phyloP scores from a whole-genome alignment of 2,113 vertebrate genomes.

The Sterna hirundo region DNA sequence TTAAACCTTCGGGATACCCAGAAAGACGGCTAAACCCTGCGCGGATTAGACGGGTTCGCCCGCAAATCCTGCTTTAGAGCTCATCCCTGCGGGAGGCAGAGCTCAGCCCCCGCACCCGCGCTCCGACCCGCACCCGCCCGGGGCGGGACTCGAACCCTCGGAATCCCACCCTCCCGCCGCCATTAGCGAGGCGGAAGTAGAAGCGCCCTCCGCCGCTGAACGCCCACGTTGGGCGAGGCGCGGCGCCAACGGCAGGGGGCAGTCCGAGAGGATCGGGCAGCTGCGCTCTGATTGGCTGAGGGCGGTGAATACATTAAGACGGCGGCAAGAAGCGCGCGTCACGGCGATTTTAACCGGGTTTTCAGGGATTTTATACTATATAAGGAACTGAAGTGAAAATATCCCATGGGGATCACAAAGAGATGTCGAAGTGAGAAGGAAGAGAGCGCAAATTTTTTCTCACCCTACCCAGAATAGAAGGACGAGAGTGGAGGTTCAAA shows the following conservation, averaged over 20 bases:
- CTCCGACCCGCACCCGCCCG: too few species aligned
- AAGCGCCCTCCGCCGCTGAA: background rate
- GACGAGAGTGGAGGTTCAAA: rapidly evolving
- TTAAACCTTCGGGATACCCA: background rate
- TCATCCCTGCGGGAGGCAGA: background rate
- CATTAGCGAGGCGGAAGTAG: background rate
- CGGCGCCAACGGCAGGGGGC: background rate
- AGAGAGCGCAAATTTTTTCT: rapidly evolving
- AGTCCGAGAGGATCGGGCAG: rapidly evolving
- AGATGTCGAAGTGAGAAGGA: rapidly evolving
- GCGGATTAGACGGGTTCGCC: background rate
- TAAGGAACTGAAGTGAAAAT: rapidly evolving
- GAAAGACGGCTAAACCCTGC: background rate
- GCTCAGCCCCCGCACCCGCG: background rate
- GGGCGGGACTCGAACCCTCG: background rate
- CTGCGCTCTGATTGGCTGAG: background rate
- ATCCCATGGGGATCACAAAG: rapidly evolving
- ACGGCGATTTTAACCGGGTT: rapidly evolving
- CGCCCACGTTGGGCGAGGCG: too few species aligned
- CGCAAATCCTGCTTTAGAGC: background rate
- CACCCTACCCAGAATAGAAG: rapidly evolving
- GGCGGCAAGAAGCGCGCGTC: rapidly evolving
- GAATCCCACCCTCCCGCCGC: rapidly evolving
- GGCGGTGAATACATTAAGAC: background rate
- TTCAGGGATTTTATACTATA: rapidly evolving